Conservation (phyloP, 2,113 vertebrate species). For the Microcebus tavaratra region DNA sequence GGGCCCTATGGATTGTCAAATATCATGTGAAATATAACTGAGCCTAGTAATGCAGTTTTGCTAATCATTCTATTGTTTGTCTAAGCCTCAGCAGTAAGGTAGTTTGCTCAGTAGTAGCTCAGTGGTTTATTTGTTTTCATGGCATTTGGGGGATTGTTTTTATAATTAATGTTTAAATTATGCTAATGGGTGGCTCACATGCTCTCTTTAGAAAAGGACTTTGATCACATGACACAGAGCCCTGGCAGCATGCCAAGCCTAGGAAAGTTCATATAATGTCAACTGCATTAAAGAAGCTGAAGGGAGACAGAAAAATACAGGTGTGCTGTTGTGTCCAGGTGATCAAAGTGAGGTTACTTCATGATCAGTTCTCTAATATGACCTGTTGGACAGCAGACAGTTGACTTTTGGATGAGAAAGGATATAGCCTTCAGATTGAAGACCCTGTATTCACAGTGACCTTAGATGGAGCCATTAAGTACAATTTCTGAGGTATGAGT, state of each 20-base stretch:
- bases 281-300: background rate
- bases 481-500: background rate
- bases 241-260: background rate
- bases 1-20: slow-evolving; percentile 84
- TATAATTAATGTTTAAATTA: slow-evolving; percentile 59
- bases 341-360: background rate
- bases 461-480: background rate
- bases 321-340: background rate
- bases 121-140: slow-evolving; percentile 61
- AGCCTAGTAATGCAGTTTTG: slow-evolving; percentile 78
- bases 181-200: slow-evolving; percentile 43
- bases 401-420: background rate
- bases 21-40: slow-evolving; percentile 78
- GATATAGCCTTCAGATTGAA: background rate
- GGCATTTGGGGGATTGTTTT: slow-evolving; percentile 22
- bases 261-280: background rate
- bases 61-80: slow-evolving; percentile 81
- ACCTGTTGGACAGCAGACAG: background rate
- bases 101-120: slow-evolving; percentile 67
- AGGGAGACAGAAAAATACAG: background rate
- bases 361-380: background rate
- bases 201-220: slow-evolving; percentile 43
- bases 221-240: background rate
- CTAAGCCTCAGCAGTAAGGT: slow-evolving; percentile 65
- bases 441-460: background rate